phyloP scores from a whole-genome alignment of 2,797 vertebrate species.

The Peromyscus aztecus region DNA sequence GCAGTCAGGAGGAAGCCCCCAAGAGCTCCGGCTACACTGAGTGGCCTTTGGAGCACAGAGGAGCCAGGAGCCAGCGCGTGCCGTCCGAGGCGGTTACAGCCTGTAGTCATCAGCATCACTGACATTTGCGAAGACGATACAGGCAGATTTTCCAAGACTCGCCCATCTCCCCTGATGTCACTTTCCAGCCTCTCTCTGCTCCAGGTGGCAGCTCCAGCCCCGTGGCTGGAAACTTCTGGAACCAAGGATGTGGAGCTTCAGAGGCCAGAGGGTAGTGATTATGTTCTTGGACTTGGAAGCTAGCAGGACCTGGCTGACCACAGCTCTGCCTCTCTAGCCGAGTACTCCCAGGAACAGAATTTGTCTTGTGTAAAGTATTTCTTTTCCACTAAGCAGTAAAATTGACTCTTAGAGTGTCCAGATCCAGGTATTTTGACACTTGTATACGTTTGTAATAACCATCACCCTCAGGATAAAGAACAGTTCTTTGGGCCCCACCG shows the following conservation, averaged over 20 bases:
- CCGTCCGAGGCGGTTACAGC: not conserved
- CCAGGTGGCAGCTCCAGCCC: not conserved
- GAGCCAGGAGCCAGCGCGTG: not conserved
- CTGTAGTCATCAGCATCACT: fast-evolving
- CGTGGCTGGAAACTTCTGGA: not conserved
- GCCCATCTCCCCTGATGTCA: not conserved
- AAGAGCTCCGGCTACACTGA: not conserved
- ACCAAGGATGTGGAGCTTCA: not conserved
- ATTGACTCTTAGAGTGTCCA: not conserved
- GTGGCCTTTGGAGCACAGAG: not conserved
- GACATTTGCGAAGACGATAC: not conserved
- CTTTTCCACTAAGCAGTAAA: not conserved
- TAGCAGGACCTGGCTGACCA: not conserved
- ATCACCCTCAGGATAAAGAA: not conserved
- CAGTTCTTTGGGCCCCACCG: not conserved
- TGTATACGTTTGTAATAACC: not conserved
- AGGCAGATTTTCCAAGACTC: not conserved
- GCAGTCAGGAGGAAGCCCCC: not conserved
- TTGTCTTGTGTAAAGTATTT: not conserved
- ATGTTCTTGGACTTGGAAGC: not conserved
- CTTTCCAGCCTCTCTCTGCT: not conserved
- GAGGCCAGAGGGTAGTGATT: not conserved
- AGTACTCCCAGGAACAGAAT: not conserved
- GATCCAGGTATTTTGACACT: not conserved
- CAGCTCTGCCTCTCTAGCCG: not conserved